A percentile compares a stretch with the other conserved stretches of the same genome.
phyloP scores from a whole-genome alignment of 2,113 vertebrate species.

The Sebastes schlegelii region DNA sequence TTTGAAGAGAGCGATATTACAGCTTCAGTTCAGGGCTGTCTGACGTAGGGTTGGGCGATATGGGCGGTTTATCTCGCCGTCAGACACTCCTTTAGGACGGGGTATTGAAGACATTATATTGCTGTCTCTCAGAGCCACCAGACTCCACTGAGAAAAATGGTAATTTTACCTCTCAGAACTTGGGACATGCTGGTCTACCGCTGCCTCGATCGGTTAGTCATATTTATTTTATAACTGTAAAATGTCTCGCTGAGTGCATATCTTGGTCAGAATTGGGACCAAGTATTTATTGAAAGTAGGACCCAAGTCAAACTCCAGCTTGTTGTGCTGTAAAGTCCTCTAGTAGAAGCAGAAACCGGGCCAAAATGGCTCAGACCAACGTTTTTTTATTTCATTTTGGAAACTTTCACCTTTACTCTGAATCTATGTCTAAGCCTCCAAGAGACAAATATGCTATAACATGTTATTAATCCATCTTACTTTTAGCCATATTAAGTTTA shows the following conservation, averaged over 20 bases:
- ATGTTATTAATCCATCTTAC: constrained; percentile 7
- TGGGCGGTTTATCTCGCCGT: no score
- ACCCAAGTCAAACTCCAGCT: neutral
- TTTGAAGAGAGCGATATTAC: no score
- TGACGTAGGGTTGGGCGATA: no score
- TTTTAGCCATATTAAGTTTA: constrained; percentile 17
- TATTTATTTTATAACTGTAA: neutral
- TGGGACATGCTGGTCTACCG: no score
- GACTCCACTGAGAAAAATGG: no score
- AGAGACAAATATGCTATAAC: neutral
- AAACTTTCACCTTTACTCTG: neutral
- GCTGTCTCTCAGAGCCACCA: no score
- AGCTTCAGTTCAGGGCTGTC: no score
- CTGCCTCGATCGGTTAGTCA: no score
- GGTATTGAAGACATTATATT: no score
- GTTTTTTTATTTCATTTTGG: neutral
- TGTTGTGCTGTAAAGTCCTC: neutral
- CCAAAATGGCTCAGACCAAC: neutral
- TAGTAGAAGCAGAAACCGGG: neutral
- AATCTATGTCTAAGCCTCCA: neutral
- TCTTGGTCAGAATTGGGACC: neutral
- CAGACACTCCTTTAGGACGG: no score
- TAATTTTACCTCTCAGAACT: no score
- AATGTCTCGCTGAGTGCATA: neutral
- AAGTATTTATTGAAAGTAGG: neutral